These are phyloP conservation scores for Alexandromys fortis DNA, from an alignment of 2,113 vertebrate species.

Conservation along the genomic window DNA sequence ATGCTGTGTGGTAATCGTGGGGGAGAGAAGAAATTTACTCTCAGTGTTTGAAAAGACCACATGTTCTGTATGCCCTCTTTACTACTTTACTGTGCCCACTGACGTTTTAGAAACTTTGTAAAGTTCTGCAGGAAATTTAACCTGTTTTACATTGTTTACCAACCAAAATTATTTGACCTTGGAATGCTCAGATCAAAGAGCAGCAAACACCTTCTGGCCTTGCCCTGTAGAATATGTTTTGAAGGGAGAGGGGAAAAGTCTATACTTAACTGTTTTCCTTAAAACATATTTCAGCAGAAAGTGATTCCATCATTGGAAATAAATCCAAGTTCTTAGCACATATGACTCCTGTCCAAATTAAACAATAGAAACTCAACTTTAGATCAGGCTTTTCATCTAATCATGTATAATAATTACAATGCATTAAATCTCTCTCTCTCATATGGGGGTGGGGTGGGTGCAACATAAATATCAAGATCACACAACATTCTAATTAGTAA, in stretches of 20 bases:
- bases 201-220: background rate
- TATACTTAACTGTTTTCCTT: conserved; percentile 11
- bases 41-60: background rate
- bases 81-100: background rate
- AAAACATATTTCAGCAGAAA: conserved; percentile 58
- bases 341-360: conserved; percentile 43
- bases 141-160: conserved; percentile 1
- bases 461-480: conserved; percentile 16
- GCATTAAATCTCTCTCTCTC: background rate
- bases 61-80: background rate
- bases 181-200: conserved; percentile 31
- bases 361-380: conserved; percentile 20
- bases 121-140: conserved; percentile 32
- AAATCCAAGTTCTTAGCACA: conserved; percentile 42
- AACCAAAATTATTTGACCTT: conserved; percentile 22
- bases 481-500: background rate
- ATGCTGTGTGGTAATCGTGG: rapidly evolving
- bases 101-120: background rate
- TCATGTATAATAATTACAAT: background rate
- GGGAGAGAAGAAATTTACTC: background rate
- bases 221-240: background rate
- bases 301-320: conserved; percentile 51
- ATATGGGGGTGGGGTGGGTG: background rate
- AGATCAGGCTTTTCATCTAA: background rate
- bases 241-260: background rate